Evolutionary conservation across 2,113 vertebrate species (phyloP).

Genomic region (Chionis minor): DNA sequence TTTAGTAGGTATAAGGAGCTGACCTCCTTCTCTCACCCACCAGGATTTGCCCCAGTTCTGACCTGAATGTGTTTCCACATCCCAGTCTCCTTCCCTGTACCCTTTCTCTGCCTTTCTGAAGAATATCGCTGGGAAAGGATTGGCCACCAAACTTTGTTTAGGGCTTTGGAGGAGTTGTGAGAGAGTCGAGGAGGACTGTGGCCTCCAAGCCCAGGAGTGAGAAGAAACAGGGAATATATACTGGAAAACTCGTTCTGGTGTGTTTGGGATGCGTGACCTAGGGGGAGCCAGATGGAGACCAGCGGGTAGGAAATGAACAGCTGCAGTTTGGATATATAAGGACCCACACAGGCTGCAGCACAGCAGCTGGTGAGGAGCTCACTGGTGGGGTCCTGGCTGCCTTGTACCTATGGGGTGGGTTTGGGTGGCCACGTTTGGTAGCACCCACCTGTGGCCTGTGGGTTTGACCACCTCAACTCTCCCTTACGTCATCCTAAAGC

Average conservation of each 20-base stretch:
- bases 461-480: background rate
- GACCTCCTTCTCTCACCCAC: fast-evolving
- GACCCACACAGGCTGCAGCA: background rate
- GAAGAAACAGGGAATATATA: background rate
- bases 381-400: background rate
- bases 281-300: background rate
- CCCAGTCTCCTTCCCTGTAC: background rate
- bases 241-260: background rate
- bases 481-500: background rate
- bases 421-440: background rate
- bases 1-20: background rate
- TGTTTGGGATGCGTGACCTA: background rate
- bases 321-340: background rate
- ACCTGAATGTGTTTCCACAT: background rate
- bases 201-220: background rate
- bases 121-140: background rate
- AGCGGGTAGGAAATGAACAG: background rate
- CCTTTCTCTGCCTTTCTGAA: background rate
- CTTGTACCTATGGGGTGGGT: background rate
- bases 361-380: background rate
- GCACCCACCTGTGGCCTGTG: fast-evolving
- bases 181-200: background rate
- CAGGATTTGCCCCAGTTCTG: background rate
- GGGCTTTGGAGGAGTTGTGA: background rate
- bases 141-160: background rate